These are phyloP conservation scores for Eupeodes latifasciatus DNA, from an alignment of 2,888 invertebrate species.

Conservation along the genomic window DNA sequence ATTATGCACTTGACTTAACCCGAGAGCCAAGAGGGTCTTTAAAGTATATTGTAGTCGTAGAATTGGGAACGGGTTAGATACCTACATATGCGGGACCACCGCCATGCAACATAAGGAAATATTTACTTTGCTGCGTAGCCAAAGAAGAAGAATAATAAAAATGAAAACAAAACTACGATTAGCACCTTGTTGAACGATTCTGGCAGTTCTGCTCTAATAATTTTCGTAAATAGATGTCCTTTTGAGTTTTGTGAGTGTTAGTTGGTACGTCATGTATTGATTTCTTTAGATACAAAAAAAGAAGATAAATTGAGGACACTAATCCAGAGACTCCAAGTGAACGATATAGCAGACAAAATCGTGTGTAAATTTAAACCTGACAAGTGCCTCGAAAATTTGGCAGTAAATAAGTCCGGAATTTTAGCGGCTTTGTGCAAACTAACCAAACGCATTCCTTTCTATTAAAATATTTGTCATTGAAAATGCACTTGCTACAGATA, in stretches of 20 bases:
- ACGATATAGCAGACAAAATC: background rate
- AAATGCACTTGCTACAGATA: slow-evolving; percentile 42
- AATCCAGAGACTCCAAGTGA: background rate
- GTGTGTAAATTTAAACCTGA: background rate
- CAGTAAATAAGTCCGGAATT: slow-evolving; percentile 50
- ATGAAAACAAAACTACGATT: slow-evolving; percentile 72
- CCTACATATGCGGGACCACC: slow-evolving; percentile 55
- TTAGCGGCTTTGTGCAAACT: slow-evolving; percentile 11
- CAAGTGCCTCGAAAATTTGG: background rate
- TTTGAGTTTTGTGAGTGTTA: background rate
- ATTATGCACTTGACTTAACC: slow-evolving; percentile 71
- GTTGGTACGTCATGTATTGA: no score
- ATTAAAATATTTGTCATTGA: slow-evolving; percentile 47
- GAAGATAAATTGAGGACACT: background rate
- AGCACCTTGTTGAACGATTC: slow-evolving; percentile 73
- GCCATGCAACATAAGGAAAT: slow-evolving; percentile 61
- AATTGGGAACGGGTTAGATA: slow-evolving; percentile 56
- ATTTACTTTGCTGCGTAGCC: slow-evolving; percentile 66
- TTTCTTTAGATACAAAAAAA: no score
- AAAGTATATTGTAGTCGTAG: background rate
- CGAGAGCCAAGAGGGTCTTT: background rate
- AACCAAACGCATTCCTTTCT: slow-evolving; percentile 45
- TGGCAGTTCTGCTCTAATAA: slow-evolving; percentile 70
- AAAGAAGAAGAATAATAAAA: slow-evolving; percentile 30
- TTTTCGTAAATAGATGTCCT: slow-evolving; percentile 55